Evolutionary conservation across 2,797 vertebrate species (phyloP), one percentile per base, ranked within the genome.

Genomic region (Oreortyx pictus): DNA sequence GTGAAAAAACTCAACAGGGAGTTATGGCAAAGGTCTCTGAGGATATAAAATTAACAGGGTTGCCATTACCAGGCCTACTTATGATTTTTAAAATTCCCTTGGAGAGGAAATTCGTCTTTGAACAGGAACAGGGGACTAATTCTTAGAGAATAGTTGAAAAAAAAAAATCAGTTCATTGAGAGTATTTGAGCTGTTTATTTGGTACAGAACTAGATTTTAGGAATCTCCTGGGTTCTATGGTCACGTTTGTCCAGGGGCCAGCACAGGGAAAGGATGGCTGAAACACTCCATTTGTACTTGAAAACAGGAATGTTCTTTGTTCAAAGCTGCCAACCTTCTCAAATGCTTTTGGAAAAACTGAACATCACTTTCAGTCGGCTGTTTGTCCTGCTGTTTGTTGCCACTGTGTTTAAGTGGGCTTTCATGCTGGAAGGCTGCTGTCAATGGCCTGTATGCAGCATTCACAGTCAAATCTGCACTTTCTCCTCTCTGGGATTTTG

Each of bases 141-240:
- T 87, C 15, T 90, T 90, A 81, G 59, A 54, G 54, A 92, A 41
- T 35, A 77, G 9, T 76, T 91, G n/a, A 41, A 52, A 85, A 86
- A 56, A 66, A 52, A 50, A 82, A 91, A 88, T 86, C 77, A 76
- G 60, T 90, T 71, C 74, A 52, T 3, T 3, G 0, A 13, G 59
- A 73, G 72, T 74, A 89, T 72, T 24, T 47, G 50, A 65, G 16
- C 59, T 92, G 39, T 73, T 89, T 73, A 13, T 89, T 89, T 91
- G 61, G 17, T 67, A n/a, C 29, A 70, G 50, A 66, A 73, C 73
- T 17, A 79, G 64, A 73, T 91, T 84, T 74, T 50, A 80, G 52
- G 49, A 61, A 65, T 74, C 77, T 71, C 41, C 29, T 31, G n/a
- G 14, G 9, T 57, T 88, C 89, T 83, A 22, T 47, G 14, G 19